phyloP scores from a whole-genome alignment of 2,113 vertebrate genomes.

The Colinus virginianus region DNA sequence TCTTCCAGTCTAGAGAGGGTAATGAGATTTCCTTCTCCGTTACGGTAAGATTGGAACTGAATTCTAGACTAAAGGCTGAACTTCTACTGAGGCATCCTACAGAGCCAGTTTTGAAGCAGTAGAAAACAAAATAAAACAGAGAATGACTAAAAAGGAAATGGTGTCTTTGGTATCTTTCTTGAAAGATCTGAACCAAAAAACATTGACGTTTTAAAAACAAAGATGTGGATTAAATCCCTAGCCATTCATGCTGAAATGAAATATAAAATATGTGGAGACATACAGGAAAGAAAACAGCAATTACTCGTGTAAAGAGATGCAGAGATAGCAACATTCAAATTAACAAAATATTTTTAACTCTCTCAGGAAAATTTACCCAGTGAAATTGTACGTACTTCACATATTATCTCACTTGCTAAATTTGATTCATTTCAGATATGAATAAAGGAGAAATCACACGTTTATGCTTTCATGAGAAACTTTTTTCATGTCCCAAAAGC shows the following conservation, averaged over 20 bases:
- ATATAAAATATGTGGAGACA: not conserved
- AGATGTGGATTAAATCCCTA: not conserved
- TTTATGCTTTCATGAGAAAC: not conserved
- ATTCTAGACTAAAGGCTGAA: not conserved
- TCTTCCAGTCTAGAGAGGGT: not conserved
- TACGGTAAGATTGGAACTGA: not conserved
- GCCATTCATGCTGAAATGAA: not conserved
- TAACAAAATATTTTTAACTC: not conserved
- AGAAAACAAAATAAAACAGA: too few species aligned
- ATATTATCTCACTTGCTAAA: not conserved
- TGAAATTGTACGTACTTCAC: not conserved
- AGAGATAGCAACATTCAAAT: not conserved
- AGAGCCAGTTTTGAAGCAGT: too few species aligned
- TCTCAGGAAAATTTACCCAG: not conserved
- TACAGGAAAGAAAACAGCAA: not conserved
- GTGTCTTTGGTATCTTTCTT: not conserved
- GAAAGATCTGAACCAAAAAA: not conserved
- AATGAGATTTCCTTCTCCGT: not conserved
- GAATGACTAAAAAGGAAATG: not conserved
- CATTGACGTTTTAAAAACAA: not conserved
- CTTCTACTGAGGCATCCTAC: not conserved
- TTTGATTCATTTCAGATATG: not conserved
- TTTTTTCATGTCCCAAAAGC: not conserved
- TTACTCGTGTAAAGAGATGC: not conserved
- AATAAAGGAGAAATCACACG: not conserved